Percentiles rank a stretch among this genome's conserved stretches.
phyloP scores from a whole-genome alignment of 2,797 vertebrate species.

The Xyrichtys novacula region DNA sequence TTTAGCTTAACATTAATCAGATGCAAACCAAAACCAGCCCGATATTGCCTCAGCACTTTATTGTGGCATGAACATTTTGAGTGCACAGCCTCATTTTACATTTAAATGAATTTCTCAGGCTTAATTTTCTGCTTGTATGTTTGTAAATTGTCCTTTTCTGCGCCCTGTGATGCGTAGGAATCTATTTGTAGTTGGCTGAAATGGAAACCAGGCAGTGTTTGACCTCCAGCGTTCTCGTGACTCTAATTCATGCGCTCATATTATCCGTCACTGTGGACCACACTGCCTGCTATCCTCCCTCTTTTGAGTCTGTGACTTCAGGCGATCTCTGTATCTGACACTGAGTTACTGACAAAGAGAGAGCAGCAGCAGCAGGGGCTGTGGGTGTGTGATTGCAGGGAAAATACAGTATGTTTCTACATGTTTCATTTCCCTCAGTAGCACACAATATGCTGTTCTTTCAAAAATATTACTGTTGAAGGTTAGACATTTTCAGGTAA shows the following conservation, averaged over 20 bases:
- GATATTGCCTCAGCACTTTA: background rate
- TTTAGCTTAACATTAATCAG: background rate
- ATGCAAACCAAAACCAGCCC: slow-evolving; percentile 1
- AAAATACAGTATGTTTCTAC: background rate
- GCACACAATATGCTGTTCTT: slow-evolving; percentile 2
- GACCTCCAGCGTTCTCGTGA: slow-evolving; percentile 37
- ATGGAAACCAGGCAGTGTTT: slow-evolving; percentile 38
- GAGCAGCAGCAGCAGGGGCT: slow-evolving; percentile 8
- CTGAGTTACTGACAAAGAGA: slow-evolving; percentile 11
- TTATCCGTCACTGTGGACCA: slow-evolving; percentile 24
- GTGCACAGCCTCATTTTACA: slow-evolving; percentile 44
- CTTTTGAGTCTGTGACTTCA: background rate
- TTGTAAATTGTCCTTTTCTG: slow-evolving; percentile 28
- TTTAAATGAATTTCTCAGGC: slow-evolving; percentile 44
- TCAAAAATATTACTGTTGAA: slow-evolving; percentile 1
- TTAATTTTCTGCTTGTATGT: slow-evolving; percentile 31
- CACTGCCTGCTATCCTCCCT: slow-evolving; percentile 6
- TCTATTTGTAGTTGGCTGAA: slow-evolving; percentile 30
- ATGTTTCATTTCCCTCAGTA: background rate
- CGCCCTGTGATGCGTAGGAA: slow-evolving; percentile 8
- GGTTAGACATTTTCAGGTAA: background rate
- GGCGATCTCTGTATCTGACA: slow-evolving; percentile 8
- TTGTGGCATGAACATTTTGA: background rate
- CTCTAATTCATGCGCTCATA: slow-evolving; percentile 34
- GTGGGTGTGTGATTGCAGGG: background rate